Conservation (phyloP, 2,113 vertebrate species). For the Oncorhynchus kisutch region DNA sequence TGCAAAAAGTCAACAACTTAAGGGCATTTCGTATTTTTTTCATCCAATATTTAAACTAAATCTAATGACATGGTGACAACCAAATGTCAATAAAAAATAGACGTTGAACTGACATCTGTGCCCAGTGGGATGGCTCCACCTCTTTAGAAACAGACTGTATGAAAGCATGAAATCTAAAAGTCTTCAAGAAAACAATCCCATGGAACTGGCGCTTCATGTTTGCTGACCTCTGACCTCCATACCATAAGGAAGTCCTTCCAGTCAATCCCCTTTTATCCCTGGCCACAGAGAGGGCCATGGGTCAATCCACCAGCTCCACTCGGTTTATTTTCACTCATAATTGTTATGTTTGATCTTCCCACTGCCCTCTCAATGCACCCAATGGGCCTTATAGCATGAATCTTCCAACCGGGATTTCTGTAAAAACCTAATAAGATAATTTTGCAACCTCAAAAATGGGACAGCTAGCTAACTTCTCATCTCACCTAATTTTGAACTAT, state of each 20-base stretch:
- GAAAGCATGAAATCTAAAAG: background rate
- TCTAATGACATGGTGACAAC: too few relatives aligned
- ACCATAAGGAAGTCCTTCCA: slow-evolving; percentile 45
- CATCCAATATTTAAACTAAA: too few relatives aligned
- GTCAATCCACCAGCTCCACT: slow-evolving; percentile 55
- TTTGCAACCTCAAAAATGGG: too few relatives aligned
- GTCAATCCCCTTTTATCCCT: slow-evolving; percentile 44
- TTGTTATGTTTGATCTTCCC: slow-evolving; percentile 49
- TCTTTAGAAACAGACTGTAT: background rate
- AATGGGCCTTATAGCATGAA: background rate
- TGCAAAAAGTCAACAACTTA: too few relatives aligned
- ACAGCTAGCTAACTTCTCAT: too few relatives aligned
- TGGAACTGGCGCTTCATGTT: slow-evolving; percentile 15
- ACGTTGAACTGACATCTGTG: too few relatives aligned
- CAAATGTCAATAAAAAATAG: too few relatives aligned
- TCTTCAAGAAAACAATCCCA: slow-evolving; percentile 11
- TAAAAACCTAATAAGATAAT: too few relatives aligned
- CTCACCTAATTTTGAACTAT: too few relatives aligned
- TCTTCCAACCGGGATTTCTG: too few relatives aligned
- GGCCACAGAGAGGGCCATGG: slow-evolving; percentile 48
- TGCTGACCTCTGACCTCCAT: slow-evolving; percentile 22
- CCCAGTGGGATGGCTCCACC: too few relatives aligned
- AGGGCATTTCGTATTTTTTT: too few relatives aligned
- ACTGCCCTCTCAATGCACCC: slow-evolving; percentile 8
- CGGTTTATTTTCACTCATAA: slow-evolving; percentile 59